Percentiles rank a stretch among this genome's conserved stretches.
Conservation (phyloP, 2,113 vertebrate species). For the Panthera leo region DNA sequence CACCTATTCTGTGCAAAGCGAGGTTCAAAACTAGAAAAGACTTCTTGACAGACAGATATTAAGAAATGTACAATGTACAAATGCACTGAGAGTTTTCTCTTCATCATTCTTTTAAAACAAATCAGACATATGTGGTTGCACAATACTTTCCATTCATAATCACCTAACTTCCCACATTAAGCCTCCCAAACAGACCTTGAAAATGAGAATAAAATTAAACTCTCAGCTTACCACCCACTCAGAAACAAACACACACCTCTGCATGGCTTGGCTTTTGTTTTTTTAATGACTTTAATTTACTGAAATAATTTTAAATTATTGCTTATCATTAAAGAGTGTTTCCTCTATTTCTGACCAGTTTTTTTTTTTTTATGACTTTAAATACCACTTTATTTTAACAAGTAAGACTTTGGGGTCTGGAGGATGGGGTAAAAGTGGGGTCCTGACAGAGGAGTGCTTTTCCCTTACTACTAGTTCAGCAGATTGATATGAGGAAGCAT, state of each 20-base stretch:
- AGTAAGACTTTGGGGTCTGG: not conserved
- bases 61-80: not conserved
- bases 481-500: not conserved
- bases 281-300: not conserved
- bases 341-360: not conserved
- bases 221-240: not conserved
- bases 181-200: constrained; percentile 26
- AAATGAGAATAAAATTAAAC: constrained; percentile 59
- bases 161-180: constrained; percentile 25
- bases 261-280: not conserved
- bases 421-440: not conserved
- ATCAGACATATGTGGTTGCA: not conserved
- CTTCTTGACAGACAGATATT: not conserved
- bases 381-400: constrained; percentile 40
- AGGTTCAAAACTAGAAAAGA: constrained; percentile 11
- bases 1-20: not conserved
- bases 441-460: not conserved
- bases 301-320: constrained; percentile 36
- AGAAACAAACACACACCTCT: constrained; percentile 17
- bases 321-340: not conserved
- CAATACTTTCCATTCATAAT: not conserved
- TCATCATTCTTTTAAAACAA: constrained; percentile 39
- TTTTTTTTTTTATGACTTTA: not conserved
- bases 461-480: not conserved
- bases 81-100: not conserved